Evolutionary conservation across 1,140 invertebrate genomes (phyloP), one percentile per base, ranked within the genome.

Genomic region (Ceratina japonica): DNA sequence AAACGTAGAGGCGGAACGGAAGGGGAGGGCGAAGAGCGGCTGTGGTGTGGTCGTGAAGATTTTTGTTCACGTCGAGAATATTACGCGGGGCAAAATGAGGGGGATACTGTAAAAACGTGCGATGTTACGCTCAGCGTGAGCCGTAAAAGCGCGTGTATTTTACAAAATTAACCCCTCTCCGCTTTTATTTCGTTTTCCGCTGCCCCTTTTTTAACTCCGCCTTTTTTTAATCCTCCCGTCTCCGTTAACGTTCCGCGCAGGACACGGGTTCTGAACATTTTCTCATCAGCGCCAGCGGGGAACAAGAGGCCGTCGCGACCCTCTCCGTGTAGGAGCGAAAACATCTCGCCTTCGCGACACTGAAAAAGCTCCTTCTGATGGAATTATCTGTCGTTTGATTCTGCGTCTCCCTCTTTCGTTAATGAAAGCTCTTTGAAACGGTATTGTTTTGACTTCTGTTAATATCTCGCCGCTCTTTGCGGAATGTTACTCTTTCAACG

Each of bases 41-140:
- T 37, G 37, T 37, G n/a, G 37, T 54, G 13, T 13, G 75, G 24
- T 78, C 51, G 59, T 63, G 68, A 72, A 78, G 75, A 78, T 78
- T 78, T 78, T 78, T 72, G 68, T 78, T 63, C 75, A 27, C 68
- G 59, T 54, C 68, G 68, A 72, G 75, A 78, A 78, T 78, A 78
- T 78, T 78, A 78, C 72, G 63, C 78, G 72, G 54, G 49, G 72
- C 63, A 75, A 75, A 79, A 75, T 59, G 56, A 79, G 58, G 77
- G 37, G 75, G 68, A 78, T 78, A 78, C 75, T 78, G 75, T 78
- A 78, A 78, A 78, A 78, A 78, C 75, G 75, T 72, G 75, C 63
- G 75, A 78, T 78, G 75, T 78, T 63, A 78, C 75, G 75, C 75
- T 78, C 75, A 78, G 75, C 68, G 49, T 78, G 75, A 78, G 75